Evolutionary conservation across 2,113 vertebrate genomes (phyloP), one percentile per base, ranked within the genome.

Genomic region (Chitala chitala): DNA sequence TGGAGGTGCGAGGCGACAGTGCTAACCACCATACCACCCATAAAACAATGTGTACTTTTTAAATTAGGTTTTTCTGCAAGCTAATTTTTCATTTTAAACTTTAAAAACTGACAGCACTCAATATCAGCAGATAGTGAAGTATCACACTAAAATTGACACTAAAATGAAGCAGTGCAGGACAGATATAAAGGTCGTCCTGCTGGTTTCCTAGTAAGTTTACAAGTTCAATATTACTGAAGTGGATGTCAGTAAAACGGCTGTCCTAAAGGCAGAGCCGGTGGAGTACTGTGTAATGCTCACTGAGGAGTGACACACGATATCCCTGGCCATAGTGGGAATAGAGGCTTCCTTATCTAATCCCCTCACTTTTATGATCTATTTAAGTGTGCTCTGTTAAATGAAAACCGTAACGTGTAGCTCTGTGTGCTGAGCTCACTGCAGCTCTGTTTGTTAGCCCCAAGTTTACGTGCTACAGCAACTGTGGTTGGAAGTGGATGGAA

Each of bases 191-290:
- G n/a, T n/a, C n/a, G n/a, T n/a, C n/a, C n/a, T 51, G 46, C 31
- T 33, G 44, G 46, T 29, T 69, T 54, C 69, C 51, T 31, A 55
- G 46, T 29, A 53, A 73, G 24, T 51, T 78, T 80, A 73, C 74
- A 76, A 81, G 78, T 82, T 80, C 78, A 68, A n/a, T 13, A 44
- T 82, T 76, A 82, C 74, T 82, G 79, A 82, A 84, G 81, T 88
- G 81, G 74, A 81, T 50, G 70, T 79, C 83, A 82, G 83, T 68
- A 75, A 83, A 88, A 84, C 86, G 84, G 75, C 68, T 31, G 85
- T 82, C 83, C 84, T 82, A 61, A 50, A 22, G 83, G 55, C 80
- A 79, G 42, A 74, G 71, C 73, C 80, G 85, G 80, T 77, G 80
- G 61, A 80, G 66, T 54, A 0, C 3, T 6, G 44, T 80, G 78